Base-by-base conservation (phyloP, 2,113 vertebrate species). In the Carassius gibelio region DNA sequence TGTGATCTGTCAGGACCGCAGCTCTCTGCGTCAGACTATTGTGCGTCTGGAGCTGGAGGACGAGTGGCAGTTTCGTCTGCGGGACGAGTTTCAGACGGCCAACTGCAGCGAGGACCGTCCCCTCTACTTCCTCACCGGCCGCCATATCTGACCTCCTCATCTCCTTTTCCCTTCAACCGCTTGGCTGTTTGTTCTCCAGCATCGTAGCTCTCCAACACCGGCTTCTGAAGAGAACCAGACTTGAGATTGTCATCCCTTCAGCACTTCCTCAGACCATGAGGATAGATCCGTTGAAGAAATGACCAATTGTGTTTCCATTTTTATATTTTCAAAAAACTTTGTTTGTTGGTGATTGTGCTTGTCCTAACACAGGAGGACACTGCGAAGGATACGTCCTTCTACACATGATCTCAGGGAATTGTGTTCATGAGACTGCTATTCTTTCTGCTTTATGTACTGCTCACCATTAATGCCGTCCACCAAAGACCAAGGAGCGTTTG, bases 71-170 rank as follows among this genome's bases (percentile, higher is more conserved):
- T 99, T 99, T 93, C 96, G 98, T 0, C 95, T 99, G 45, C 95
- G 98, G 57, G 98, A 99, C 19, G 98, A 99, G 91, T 99, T 99
- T 87, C 98, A 99, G 88, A 99, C 98, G 0, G 98, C 98, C 8
- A 99, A 99, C 92, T 97, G 97, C n/a, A 96, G 95, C 0, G 96
- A 99, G 1, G 98, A 99, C 90, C 96, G 95, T 45, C 98, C 98
- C 0, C 96, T 99, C 83, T 99, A 97, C 92, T 99, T 99, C 87
- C 95, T 99, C 19, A 99, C 98, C 0, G 98, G 98, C 38, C 96
- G 98, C 84, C 98, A 99, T 1, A 94, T 98, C 85, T 99, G 93
- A 96, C 1, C 23, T 68, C 42, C 23, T 10, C 3, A 17, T 14
- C 21, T 26, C 15, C 64, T 10, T 62, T 64, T 69, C 9, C n/a